These are phyloP conservation scores for Artibeus jamaicensis DNA, from an alignment of 2,797 vertebrate genomes.

Conservation along the genomic window DNA sequence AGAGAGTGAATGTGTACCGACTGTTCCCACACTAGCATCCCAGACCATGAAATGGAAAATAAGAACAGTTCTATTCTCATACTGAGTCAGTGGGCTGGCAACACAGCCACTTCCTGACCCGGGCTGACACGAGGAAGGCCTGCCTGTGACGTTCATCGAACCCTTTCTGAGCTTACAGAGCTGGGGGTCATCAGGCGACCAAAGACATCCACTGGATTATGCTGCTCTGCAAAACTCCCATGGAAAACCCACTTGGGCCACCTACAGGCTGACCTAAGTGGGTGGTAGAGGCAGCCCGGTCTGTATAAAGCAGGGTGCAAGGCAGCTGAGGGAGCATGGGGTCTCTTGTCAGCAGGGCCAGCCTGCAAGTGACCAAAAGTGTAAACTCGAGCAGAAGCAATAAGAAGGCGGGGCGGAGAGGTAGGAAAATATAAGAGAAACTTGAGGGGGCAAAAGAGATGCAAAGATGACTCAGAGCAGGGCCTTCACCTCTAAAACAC, in stretches of 20 bases:
- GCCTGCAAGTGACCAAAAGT: neutral
- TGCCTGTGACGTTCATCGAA: neutral
- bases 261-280: neutral
- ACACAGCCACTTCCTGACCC: neutral
- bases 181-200: neutral
- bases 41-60: neutral
- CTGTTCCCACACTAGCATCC: conserved; percentile 31
- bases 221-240: neutral
- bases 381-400: neutral
- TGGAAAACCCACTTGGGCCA: neutral
- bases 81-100: neutral
- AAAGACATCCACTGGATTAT: neutral
- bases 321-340: neutral
- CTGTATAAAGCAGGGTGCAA: accelerated
- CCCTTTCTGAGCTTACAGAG: neutral
- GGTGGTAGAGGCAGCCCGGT: neutral
- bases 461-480: neutral
- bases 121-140: neutral
- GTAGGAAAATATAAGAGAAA: neutral
- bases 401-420: too few species aligned
- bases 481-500: neutral
- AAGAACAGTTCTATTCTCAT: neutral
- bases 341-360: neutral
- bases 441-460: neutral
- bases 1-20: neutral